Percentiles rank a stretch among this genome's conserved stretches.
phyloP scores from a whole-genome alignment of 2,113 vertebrate genomes.

The Takifugu flavidus region DNA sequence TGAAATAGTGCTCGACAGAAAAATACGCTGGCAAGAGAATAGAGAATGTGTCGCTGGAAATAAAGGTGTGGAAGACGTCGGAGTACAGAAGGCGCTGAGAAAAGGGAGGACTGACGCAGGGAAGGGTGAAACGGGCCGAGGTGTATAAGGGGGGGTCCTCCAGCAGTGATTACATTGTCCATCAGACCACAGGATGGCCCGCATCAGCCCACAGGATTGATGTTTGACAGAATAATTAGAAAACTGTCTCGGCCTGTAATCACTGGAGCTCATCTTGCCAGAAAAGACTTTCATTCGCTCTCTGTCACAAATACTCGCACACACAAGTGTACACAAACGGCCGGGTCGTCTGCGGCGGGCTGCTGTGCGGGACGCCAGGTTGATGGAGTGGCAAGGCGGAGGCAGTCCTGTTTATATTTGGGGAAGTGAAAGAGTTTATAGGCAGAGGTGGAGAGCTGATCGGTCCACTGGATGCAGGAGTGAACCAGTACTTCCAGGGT shows the following conservation, averaged over 20 bases:
- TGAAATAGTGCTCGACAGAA: neutral
- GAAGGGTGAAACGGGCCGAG: slow-evolving; percentile 40
- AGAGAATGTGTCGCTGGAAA: slow-evolving; percentile 23
- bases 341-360: slow-evolving; percentile 2
- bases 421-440: slow-evolving; percentile 75
- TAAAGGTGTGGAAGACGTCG: neutral
- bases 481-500: slow-evolving; percentile 21
- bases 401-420: slow-evolving; percentile 81
- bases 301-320: slow-evolving; percentile 37
- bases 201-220: slow-evolving; percentile 88
- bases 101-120: slow-evolving; percentile 29
- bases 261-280: slow-evolving; percentile 79
- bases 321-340: slow-evolving; percentile 12
- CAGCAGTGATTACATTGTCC: slow-evolving; percentile 94
- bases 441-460: slow-evolving; percentile 64
- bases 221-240: slow-evolving; percentile 99
- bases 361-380: slow-evolving; percentile 55
- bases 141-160: slow-evolving; percentile 37
- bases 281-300: slow-evolving; percentile 70
- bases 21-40: slow-evolving; percentile 4
- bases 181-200: slow-evolving; percentile 80
- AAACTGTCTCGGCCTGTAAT: slow-evolving; percentile 94
- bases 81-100: slow-evolving; percentile 5
- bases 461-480: slow-evolving; percentile 31
- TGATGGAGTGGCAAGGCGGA: slow-evolving; percentile 65